Evolutionary conservation across 2,113 vertebrate species (phyloP), one percentile per base, ranked within the genome.

Genomic region (Sander lucioperca): DNA sequence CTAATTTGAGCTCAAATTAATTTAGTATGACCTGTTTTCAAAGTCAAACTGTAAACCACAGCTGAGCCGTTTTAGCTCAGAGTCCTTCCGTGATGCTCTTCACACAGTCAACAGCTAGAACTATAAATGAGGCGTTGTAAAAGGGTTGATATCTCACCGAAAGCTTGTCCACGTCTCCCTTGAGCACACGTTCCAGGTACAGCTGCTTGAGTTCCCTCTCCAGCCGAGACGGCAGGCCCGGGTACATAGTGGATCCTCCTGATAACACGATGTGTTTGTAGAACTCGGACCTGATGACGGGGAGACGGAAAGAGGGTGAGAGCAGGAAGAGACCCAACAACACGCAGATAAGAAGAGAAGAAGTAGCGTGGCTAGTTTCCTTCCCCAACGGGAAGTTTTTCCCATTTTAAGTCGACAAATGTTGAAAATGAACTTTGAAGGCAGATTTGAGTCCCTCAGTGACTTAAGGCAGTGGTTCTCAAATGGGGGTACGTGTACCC

Each of bases 181-280:
- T 99, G 76, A 99, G 96, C 81, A 99, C 98, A 16, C 98, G 96
- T 89, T 99, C 98, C 85, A 99, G 94, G 94, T 99, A 99, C 33
- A 99, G 97, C 93, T 99, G 98, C 84, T 99, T 99, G 9, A 99
- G 97, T 79, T 99, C 98, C 82, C 98, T 92, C 93, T 99, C 98
- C 94, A 99, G 95, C 8, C 97, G 96, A 0, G 98, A 99, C 0
- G 98, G 98, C 89, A 99, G 95, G 18, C 98, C 98, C 0, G 98
- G 98, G 79, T 99, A 99, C 98, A 99, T 99, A 86, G 98, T 99
- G 92, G 98, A 99, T 0, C 98, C 98, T 77, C 98, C 98, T 8
- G 98, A 99, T 64, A 99, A 91, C 87, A 99, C 98, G 33, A 99
- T 99, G 94, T 99, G 98, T 91, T 99, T 99, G 91, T 99, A 99